Percentiles rank a stretch among this genome's conserved stretches.
Evolutionary conservation across 2,888 invertebrate genomes (phyloP).

Genomic region (Trichogramma evanescens): DNA sequence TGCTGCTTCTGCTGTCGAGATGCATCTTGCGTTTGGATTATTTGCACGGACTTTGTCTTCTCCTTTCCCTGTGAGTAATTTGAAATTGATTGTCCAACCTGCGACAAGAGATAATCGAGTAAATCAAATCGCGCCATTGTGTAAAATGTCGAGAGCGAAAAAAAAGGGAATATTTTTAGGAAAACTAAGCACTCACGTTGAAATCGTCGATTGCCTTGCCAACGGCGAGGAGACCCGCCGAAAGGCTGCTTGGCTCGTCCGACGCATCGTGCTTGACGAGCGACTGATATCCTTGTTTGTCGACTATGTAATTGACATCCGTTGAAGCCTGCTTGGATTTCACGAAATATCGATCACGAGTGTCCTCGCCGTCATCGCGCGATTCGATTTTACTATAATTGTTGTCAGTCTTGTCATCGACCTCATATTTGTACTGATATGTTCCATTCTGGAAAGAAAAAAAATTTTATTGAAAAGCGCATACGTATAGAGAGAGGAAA

Average conservation of each 20-base stretch:
- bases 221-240: conserved; percentile 50
- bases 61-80: background rate
- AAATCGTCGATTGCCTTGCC: conserved; percentile 54
- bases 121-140: background rate
- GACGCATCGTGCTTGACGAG: conserved; percentile 53
- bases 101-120: background rate
- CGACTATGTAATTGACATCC: conserved; percentile 57
- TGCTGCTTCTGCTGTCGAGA: background rate
- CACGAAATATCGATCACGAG: conserved; percentile 33
- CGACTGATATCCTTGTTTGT: conserved; percentile 61
- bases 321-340: conserved; percentile 31
- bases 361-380: conserved; percentile 30
- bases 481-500: background rate
- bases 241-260: conserved; percentile 49
- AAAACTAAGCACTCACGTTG: conserved; percentile 20
- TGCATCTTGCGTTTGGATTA: conserved; percentile 24
- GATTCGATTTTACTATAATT: conserved; percentile 30
- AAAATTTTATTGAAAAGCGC: background rate
- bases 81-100: background rate
- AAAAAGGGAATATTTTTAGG: background rate
- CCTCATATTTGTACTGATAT: conserved; percentile 33
- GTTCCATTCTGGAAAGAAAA: conserved; percentile 28
- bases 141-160: background rate
- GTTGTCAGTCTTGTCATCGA: conserved; percentile 27
- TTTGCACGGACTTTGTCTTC: conserved; percentile 16